Base-by-base conservation (phyloP, 2,113 vertebrate species). In the Ammodytes dubius region DNA sequence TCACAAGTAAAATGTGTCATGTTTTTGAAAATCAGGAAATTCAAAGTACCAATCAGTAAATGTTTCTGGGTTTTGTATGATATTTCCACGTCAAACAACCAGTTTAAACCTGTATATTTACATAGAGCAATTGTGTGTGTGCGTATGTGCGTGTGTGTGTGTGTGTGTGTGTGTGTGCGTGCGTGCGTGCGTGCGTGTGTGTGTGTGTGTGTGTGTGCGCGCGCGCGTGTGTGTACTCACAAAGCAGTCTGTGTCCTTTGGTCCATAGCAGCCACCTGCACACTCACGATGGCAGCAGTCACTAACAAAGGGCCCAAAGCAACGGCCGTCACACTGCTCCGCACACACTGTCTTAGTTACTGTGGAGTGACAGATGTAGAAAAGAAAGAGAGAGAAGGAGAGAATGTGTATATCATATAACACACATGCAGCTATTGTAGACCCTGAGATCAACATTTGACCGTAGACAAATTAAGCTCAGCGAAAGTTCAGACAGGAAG, bases 271-370 rank as follows among this genome's bases (percentile, higher is more conserved):
- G 86, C 98, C 98, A 56, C 98, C 98, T 4, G 98, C 98, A 65
- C 98, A 99, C 86, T 99, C 98, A 27, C 97, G 95, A 87, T 99
- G 98, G 92, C 98, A 99, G 93, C 98, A 99, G 93, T 99, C 97
- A 2, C 98, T 99, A 88, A 99, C 98, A 1, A 97, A 99, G 70
- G 97, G 97, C 5, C 98, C 98, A 0, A 98, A 99, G 92, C 98
- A 99, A 54, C 98, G 96, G 2, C 97, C 97, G 2, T 99, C 98
- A 57, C 98, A 99, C 91, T 99, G 98, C 83, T 99, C 98, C 0
- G 97, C 98, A 65, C 98, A 99, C 83, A 99, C 97, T 0, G 97
- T 99, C 94, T 97, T 99, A 0, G 98, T 99, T 86, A 99, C 98
- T 99, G 93, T 56, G 68, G 69, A 70, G 15, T 66, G 79, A 70